Percentiles rank a stretch among this genome's conserved stretches.
Evolutionary conservation across 2,797 vertebrate species (phyloP).

Genomic region (Linurgus olivaceus): DNA sequence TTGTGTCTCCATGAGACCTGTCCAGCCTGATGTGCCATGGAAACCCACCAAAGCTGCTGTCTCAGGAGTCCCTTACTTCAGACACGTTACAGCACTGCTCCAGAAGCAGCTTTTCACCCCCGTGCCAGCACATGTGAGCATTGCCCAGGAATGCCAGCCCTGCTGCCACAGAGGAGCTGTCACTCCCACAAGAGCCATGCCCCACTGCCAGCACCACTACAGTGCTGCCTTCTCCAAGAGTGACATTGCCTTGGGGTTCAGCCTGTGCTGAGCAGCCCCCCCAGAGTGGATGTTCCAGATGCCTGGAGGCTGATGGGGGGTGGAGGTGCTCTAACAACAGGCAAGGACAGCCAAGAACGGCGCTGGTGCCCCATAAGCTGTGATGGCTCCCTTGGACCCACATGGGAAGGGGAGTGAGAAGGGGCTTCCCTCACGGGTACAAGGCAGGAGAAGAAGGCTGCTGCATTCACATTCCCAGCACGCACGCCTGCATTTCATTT

Average conservation of each 20-base stretch:
- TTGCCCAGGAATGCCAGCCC: neutral
- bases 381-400: fast-evolving
- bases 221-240: neutral
- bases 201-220: neutral
- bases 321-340: neutral
- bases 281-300: too few relatives aligned
- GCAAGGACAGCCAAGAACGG: neutral
- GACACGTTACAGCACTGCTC: neutral
- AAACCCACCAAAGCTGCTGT: neutral
- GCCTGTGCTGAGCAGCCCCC: neutral
- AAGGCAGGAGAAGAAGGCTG: neutral
- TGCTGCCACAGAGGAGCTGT: neutral
- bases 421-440: neutral
- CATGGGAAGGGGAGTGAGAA: neutral
- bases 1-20: neutral
- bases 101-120: neutral
- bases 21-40: neutral
- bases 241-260: neutral
- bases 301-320: neutral
- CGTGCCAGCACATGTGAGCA: neutral
- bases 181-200: fast-evolving
- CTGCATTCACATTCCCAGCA: neutral
- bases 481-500: fast-evolving
- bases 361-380: fast-evolving
- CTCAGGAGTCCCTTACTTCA: neutral